These are phyloP conservation scores for Platalea minor DNA, from an alignment of 2,797 vertebrate genomes.

Conservation along the genomic window DNA sequence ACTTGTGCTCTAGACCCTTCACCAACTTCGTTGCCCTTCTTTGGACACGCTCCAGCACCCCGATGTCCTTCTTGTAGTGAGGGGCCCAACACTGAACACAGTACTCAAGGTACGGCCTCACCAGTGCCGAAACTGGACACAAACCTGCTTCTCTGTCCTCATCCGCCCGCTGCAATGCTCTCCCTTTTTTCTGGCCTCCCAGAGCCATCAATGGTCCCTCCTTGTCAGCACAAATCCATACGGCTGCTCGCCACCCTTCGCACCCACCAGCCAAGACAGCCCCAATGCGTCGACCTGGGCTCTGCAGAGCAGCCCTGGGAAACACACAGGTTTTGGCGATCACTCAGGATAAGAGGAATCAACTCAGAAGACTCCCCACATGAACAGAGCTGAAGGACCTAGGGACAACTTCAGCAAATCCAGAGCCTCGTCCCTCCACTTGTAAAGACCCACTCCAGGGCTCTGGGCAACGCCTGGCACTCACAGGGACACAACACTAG, in stretches of 20 bases:
- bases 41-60: too few relatives aligned
- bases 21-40: too few relatives aligned
- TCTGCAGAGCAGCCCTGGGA: background rate
- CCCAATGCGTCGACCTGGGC: background rate
- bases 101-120: too few relatives aligned
- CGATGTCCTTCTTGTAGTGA: too few relatives aligned
- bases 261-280: rapidly evolving
- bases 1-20: too few relatives aligned
- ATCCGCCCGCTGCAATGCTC: rapidly evolving
- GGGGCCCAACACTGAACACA: too few relatives aligned
- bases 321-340: background rate
- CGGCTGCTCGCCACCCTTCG: background rate
- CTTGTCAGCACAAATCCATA: background rate
- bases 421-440: background rate
- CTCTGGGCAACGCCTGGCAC: rapidly evolving
- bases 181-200: background rate
- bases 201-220: background rate
- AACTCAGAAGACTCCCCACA: background rate
- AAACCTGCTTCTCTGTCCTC: background rate
- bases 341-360: background rate
- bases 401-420: background rate
- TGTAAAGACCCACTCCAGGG: background rate
- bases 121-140: background rate
- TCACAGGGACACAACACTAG: background rate
- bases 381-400: background rate